Percentiles rank a stretch among this genome's conserved stretches.
phyloP scores from a whole-genome alignment of 2,113 vertebrate species.

The Formicarius rufipectus region DNA sequence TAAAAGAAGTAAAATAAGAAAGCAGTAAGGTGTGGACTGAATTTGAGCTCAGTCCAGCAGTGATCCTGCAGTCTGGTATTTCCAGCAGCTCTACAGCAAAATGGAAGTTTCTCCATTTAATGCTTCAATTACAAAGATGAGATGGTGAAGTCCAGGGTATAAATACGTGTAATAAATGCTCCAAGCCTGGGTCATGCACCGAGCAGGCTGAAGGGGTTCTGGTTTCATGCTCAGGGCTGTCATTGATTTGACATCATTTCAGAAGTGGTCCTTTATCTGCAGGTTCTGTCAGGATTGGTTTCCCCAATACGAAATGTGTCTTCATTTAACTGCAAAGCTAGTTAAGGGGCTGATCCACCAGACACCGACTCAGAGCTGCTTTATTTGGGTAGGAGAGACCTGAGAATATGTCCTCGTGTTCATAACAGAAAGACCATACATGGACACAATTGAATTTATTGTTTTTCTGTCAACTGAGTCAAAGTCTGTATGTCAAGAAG shows the following conservation, averaged over 20 bases:
- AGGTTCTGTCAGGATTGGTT: neutral
- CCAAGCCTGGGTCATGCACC: neutral
- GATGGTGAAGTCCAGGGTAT: neutral
- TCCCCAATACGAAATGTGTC: neutral
- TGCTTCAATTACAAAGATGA: neutral
- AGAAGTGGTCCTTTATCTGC: neutral
- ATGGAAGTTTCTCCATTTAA: neutral
- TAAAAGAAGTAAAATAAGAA: neutral
- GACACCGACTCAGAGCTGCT: neutral
- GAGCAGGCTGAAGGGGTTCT: neutral
- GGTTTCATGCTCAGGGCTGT: neutral
- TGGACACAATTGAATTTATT: neutral
- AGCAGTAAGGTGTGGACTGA: neutral
- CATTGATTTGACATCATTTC: neutral
- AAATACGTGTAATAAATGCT: accelerated
- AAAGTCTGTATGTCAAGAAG: neutral
- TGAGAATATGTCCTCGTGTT: neutral
- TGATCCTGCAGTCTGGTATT: neutral
- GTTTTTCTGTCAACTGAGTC: neutral
- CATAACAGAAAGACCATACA: neutral
- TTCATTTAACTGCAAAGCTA: neutral
- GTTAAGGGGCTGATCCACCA: neutral
- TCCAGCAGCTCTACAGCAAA: neutral
- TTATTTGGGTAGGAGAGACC: neutral
- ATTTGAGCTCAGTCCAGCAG: neutral